Evolutionary conservation across 2,113 vertebrate species (phyloP).

Genomic region (Pogonocichla stellata): DNA sequence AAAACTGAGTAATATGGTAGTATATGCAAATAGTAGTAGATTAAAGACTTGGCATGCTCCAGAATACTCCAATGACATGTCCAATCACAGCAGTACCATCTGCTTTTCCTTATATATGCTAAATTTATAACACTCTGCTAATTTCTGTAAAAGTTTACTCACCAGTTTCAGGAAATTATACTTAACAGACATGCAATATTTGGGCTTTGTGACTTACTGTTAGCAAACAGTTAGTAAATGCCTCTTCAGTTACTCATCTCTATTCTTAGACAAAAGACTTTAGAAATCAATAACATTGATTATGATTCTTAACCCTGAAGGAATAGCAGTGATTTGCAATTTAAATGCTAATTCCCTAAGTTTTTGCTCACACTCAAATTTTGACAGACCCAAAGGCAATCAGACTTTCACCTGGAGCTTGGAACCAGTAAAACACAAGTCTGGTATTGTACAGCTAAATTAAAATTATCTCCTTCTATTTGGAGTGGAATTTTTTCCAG

Average conservation of each 20-base stretch:
- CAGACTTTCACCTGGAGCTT: not conserved
- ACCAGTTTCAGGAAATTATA: not conserved
- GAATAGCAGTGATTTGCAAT: not conserved
- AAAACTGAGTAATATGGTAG: not conserved
- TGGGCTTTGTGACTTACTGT: constrained; percentile 19
- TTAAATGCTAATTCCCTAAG: constrained; percentile 1
- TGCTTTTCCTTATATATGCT: constrained; percentile 23
- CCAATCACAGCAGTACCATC: constrained; percentile 22
- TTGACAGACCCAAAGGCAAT: not conserved
- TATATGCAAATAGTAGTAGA: not conserved
- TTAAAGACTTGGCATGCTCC: not conserved
- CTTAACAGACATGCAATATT: constrained; percentile 45
- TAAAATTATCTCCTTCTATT: not conserved
- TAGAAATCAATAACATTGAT: constrained; percentile 30
- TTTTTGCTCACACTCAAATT: not conserved
- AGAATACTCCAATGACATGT: not conserved
- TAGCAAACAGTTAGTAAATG: constrained; percentile 41
- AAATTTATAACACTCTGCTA: constrained; percentile 31
- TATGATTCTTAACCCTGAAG: not conserved
- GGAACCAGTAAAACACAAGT: not conserved
- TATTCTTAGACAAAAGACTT: not conserved
- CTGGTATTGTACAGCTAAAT: not conserved
- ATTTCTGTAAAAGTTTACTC: constrained; percentile 9
- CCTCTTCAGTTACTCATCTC: constrained; percentile 31
- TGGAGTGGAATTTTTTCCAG: not conserved